Evolutionary conservation across 1,140 invertebrate genomes (phyloP).

Genomic region (Drosophila miranda): DNA sequence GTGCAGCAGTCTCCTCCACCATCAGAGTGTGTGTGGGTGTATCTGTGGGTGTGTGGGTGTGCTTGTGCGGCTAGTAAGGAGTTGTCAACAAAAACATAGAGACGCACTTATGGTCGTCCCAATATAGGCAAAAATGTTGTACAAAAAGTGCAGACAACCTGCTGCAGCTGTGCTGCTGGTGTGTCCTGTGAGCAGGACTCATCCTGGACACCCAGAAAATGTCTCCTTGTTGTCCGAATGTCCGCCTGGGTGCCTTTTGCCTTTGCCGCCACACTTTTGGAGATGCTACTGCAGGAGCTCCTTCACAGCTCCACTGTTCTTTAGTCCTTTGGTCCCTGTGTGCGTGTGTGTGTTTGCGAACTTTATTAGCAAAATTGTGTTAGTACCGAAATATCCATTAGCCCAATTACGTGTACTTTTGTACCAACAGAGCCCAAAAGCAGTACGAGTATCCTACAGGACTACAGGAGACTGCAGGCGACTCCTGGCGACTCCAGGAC

Average conservation of each 20-base stretch:
- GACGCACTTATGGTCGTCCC: constrained; percentile 64
- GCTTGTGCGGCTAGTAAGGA: constrained; percentile 62
- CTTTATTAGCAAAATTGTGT: constrained; percentile 80
- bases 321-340: neutral
- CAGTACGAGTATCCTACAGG: constrained; percentile 11
- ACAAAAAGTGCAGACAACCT: constrained; percentile 69
- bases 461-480: too few relatives aligned
- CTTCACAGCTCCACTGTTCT: too few relatives aligned
- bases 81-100: constrained; percentile 78
- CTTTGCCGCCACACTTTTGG: constrained; percentile 41
- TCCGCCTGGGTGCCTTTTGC: constrained; percentile 22
- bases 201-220: constrained; percentile 2
- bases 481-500: constrained; percentile 23
- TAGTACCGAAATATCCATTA: constrained; percentile 80
- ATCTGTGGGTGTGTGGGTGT: constrained; percentile 11
- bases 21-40: neutral
- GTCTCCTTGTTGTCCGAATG: constrained; percentile 18
- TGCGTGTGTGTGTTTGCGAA: constrained; percentile 65
- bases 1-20: constrained; percentile 22
- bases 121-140: constrained; percentile 65
- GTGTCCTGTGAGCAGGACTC: constrained; percentile 18
- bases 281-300: constrained; percentile 12
- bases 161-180: constrained; percentile 28
- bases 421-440: constrained; percentile 39
- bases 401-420: constrained; percentile 80